Conservation (phyloP, 2,888 invertebrate genomes). For the Portevinia maculata region DNA sequence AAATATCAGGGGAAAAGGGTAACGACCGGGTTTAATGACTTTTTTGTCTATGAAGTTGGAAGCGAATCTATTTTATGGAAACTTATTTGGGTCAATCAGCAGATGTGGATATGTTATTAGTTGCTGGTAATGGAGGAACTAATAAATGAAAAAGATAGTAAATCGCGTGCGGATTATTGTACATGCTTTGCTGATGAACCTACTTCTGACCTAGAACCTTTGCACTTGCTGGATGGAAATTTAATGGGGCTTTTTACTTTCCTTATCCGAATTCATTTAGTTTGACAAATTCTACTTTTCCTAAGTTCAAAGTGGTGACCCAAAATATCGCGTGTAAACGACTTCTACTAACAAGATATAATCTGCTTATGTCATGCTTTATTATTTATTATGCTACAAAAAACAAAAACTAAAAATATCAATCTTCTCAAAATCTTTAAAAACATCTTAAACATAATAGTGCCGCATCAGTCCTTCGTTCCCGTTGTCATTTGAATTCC, state of each 20-base stretch:
- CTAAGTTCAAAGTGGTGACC: too few species aligned
- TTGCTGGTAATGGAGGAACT: slow-evolving; percentile 2
- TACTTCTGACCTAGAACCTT: not conserved
- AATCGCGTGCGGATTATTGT: not conserved
- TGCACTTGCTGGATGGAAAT: too few species aligned
- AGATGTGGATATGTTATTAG: not conserved
- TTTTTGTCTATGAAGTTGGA: slow-evolving; percentile 4
- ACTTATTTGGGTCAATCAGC: slow-evolving; percentile 15
- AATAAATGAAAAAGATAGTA: slow-evolving; percentile 5
- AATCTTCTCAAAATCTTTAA: slow-evolving; percentile 18
- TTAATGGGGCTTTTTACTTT: too few species aligned
- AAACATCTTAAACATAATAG: slow-evolving; percentile 8
- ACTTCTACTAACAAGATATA: slow-evolving; percentile 28
- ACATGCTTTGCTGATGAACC: not conserved
- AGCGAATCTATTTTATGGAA: slow-evolving; percentile 4
- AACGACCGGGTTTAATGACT: slow-evolving; percentile 29
- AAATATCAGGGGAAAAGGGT: slow-evolving; percentile 1
- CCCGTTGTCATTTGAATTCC: slow-evolving; percentile 30
- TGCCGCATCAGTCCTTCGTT: slow-evolving; percentile 8
- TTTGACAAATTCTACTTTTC: too few species aligned
- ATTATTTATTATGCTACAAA: slow-evolving; percentile 59
- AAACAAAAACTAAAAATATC: slow-evolving; percentile 66
- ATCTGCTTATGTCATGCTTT: slow-evolving; percentile 25
- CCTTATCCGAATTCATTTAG: too few species aligned
- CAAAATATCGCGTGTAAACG: not conserved